Conservation (phyloP, 1,140 invertebrate genomes). For the Eumeta japonica region DNA sequence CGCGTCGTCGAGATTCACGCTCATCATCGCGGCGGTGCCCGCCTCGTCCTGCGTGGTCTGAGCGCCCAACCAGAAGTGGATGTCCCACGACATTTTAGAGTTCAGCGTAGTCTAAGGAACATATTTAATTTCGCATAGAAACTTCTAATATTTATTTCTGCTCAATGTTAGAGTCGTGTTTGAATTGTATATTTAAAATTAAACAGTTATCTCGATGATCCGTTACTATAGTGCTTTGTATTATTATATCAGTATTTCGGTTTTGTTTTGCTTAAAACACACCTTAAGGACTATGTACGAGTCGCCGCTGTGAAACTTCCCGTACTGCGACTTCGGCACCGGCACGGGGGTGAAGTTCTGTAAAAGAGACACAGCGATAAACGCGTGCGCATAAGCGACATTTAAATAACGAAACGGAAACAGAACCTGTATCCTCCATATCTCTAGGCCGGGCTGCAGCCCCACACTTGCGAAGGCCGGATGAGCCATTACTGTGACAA, state of each 20-base stretch:
- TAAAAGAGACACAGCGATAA: constrained; percentile 29
- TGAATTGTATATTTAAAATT: too few relatives aligned
- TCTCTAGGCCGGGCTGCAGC: constrained; percentile 61
- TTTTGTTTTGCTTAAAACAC: constrained; percentile 69
- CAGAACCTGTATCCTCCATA: constrained; percentile 70
- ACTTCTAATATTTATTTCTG: too few relatives aligned
- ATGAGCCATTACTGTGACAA: constrained; percentile 47
- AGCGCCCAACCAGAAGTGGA: constrained; percentile 90
- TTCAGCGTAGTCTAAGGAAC: too few relatives aligned
- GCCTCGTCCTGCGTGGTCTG: constrained; percentile 83
- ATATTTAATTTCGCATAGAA: too few relatives aligned
- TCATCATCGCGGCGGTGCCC: constrained; percentile 81
- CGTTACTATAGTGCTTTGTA: too few relatives aligned
- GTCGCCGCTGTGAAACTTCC: constrained; percentile 88
- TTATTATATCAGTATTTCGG: constrained; percentile 65
- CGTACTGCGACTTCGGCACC: constrained; percentile 74
- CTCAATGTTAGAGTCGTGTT: too few relatives aligned
- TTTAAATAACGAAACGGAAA: neutral
- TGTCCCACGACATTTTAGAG: constrained; percentile 72
- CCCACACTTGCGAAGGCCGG: constrained; percentile 66
- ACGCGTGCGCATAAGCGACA: neutral
- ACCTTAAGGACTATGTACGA: constrained; percentile 88
- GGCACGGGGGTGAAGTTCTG: constrained; percentile 80
- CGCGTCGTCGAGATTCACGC: constrained; percentile 82
- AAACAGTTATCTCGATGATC: too few relatives aligned